Conservation (phyloP, 2,113 vertebrate species). For the Uropsilus gracilis region DNA sequence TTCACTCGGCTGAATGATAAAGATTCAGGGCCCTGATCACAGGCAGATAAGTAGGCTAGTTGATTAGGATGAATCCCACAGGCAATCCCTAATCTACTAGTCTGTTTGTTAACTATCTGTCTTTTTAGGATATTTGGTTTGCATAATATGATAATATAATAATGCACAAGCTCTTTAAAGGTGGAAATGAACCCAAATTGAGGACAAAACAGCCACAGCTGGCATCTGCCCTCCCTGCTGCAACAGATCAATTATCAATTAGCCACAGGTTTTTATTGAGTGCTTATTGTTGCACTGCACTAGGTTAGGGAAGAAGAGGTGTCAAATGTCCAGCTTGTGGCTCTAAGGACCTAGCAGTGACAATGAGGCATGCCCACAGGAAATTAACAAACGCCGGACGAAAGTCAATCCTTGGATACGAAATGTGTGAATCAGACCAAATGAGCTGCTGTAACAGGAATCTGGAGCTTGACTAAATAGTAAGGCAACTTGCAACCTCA, state of each 20-base stretch:
- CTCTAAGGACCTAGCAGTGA: background rate
- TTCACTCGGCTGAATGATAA: conserved; percentile 72
- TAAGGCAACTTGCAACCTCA: background rate
- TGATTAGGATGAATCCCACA: conserved; percentile 72
- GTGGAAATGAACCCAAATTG: conserved; percentile 6
- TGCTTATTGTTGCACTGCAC: conserved; percentile 25
- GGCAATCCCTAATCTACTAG: conserved; percentile 58
- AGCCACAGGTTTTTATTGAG: conserved; percentile 48
- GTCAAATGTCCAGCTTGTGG: background rate
- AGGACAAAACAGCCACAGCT: conserved; percentile 59
- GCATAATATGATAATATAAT: conserved; percentile 13
- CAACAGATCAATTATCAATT: conserved; percentile 55
- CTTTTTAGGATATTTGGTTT: conserved; percentile 64
- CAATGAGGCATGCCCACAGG: background rate
- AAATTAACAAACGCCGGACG: background rate
- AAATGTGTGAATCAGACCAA: background rate
- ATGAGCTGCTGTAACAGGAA: background rate
- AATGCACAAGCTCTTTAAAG: conserved; percentile 22
- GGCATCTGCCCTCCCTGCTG: background rate
- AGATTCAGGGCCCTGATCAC: conserved; percentile 69
- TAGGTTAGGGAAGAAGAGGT: background rate
- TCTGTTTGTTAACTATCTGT: conserved; percentile 64
- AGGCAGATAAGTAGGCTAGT: conserved; percentile 73
- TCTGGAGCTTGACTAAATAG: background rate
- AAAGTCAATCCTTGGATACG: background rate